A percentile compares a stretch with the other conserved stretches of the same genome.
Conservation (phyloP, 2,888 invertebrate genomes). For the Chironomus riparius region DNA sequence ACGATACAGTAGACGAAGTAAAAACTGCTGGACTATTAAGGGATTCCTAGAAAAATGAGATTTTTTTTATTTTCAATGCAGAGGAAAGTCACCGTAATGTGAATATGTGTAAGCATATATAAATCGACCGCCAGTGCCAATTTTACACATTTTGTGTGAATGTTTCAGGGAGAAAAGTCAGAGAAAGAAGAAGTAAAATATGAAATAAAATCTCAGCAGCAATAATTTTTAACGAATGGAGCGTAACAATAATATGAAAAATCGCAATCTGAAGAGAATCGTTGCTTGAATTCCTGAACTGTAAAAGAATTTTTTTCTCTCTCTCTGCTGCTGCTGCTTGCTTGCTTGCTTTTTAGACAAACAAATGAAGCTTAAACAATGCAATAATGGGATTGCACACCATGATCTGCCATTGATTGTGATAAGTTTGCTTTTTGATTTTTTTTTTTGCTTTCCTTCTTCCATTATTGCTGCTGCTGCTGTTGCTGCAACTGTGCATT, state of each 20-base stretch:
- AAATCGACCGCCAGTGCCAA: neutral
- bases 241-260: too few relatives aligned
- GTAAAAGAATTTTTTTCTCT: too few relatives aligned
- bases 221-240: neutral
- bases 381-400: slow-evolving; percentile 3
- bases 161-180: too few relatives aligned
- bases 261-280: neutral
- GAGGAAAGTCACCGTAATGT: neutral
- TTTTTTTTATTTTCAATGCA: neutral
- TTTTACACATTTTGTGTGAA: neutral
- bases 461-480: neutral
- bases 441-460: neutral
- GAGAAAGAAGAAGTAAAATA: neutral
- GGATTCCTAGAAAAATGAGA: neutral
- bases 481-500: neutral
- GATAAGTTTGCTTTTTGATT: neutral
- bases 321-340: too few relatives aligned
- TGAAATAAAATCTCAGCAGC: neutral
- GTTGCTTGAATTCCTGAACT: too few relatives aligned
- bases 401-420: slow-evolving; percentile 8
- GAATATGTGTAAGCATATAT: neutral
- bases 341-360: neutral
- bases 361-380: neutral
- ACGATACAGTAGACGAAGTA: neutral
- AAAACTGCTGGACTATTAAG: neutral